These are phyloP conservation scores for Stegastes partitus DNA, from an alignment of 2,113 vertebrate genomes.

Conservation along the genomic window DNA sequence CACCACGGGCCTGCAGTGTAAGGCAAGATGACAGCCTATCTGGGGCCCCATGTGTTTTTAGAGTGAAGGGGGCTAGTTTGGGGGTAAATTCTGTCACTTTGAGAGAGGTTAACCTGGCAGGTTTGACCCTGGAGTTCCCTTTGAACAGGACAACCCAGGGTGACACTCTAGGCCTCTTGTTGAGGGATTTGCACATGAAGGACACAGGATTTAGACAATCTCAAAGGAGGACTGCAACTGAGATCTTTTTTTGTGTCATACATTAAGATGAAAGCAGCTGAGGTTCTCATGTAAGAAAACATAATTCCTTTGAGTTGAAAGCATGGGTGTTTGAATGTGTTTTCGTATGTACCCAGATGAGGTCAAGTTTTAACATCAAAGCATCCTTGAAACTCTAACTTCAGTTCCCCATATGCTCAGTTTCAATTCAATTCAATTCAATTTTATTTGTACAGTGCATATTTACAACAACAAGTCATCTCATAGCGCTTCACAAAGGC, in stretches of 20 bases:
- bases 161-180: slow-evolving; percentile 64
- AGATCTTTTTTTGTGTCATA: slow-evolving; percentile 44
- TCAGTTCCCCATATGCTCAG: slow-evolving; percentile 37
- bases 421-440: no score
- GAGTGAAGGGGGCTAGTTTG: slow-evolving; percentile 65
- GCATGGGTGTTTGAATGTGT: slow-evolving; percentile 21
- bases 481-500: no score
- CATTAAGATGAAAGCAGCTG: slow-evolving; percentile 63
- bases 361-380: slow-evolving; percentile 60
- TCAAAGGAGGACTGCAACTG: slow-evolving; percentile 50
- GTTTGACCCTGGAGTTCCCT: slow-evolving; percentile 70
- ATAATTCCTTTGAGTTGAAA: not conserved
- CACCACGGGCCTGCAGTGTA: slow-evolving; percentile 57
- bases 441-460: no score
- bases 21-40: slow-evolving; percentile 61
- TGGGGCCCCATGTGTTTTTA: slow-evolving; percentile 72
- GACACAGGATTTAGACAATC: slow-evolving; percentile 57
- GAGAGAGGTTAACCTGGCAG: slow-evolving; percentile 74
- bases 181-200: slow-evolving; percentile 80
- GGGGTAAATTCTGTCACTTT: slow-evolving; percentile 72
- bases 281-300: slow-evolving; percentile 29
- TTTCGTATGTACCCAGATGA: slow-evolving; percentile 39
- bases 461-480: no score
- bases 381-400: slow-evolving; percentile 34
- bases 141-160: slow-evolving; percentile 75